Evolutionary conservation across 2,113 vertebrate species (phyloP).

Genomic region (western clawed frog (Xenopus tropicalis)): UCB_Xtro_10.0 CM004445.2:17133001-17133500

Average conservation of each 20-base stretch:
- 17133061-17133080: too few relatives aligned
- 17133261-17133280: slow-evolving; percentile 91
- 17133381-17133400: slow-evolving; percentile 86
- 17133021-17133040: too few relatives aligned
- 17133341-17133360: slow-evolving; percentile 78
- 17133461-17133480: too few relatives aligned
- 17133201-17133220: slow-evolving; percentile 78
- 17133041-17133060: too few relatives aligned
- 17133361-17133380: slow-evolving; percentile 92
- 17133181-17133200: slow-evolving; percentile 79
- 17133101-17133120: too few relatives aligned
- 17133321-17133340: slow-evolving; percentile 84
- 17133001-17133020: too few relatives aligned
- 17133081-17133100: too few relatives aligned
- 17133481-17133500: too few relatives aligned
- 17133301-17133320: slow-evolving; percentile 86
- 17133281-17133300: slow-evolving; percentile 77
- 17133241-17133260: slow-evolving; percentile 81
- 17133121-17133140: too few relatives aligned
- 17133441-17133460: too few relatives aligned
- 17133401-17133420: slow-evolving; percentile 86
- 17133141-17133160: too few relatives aligned
- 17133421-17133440: slow-evolving; percentile 66
- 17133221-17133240: slow-evolving; percentile 70
- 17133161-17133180: too few relatives aligned